Percentiles rank a stretch among this genome's conserved stretches.
These are phyloP conservation scores for Zonotrichia leucophrys DNA, from an alignment of 2,113 vertebrate genomes.

Conservation along the genomic window DNA sequence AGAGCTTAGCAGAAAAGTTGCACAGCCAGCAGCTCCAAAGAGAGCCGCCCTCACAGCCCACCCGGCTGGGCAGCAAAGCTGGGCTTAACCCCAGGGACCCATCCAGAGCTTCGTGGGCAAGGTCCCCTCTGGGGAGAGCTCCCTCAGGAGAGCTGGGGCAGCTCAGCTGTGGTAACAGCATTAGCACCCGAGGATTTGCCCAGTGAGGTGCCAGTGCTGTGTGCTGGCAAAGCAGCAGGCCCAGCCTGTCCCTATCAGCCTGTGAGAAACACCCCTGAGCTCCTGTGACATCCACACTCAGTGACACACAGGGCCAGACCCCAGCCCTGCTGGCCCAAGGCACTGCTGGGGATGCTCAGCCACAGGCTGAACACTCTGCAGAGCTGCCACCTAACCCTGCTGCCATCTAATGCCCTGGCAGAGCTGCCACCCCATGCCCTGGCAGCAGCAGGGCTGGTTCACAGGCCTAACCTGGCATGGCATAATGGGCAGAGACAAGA, in stretches of 20 bases:
- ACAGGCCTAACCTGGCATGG: background rate
- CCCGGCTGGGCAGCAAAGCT: background rate
- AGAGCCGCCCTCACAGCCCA: background rate
- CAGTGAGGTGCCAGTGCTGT: background rate
- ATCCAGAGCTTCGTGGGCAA: background rate
- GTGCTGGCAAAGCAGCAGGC: background rate
- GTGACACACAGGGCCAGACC: background rate
- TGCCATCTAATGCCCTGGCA: too few species aligned
- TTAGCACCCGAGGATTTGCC: accelerated
- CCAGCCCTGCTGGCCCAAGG: accelerated
- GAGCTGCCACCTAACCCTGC: too few species aligned
- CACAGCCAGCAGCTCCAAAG: constrained; percentile 28
- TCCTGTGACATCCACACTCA: background rate
- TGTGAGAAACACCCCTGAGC: background rate
- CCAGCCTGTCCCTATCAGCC: background rate
- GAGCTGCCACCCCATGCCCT: background rate
- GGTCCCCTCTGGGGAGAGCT: background rate
- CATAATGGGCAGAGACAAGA: background rate
- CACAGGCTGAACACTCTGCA: accelerated
- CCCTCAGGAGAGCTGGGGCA: background rate
- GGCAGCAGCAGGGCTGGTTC: background rate
- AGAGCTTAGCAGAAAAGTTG: constrained; percentile 57
- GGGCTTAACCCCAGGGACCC: background rate
- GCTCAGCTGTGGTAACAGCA: background rate
- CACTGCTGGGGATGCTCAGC: background rate